Conservation (phyloP, 2,797 vertebrate genomes). For the Serranus cabrilla region DNA sequence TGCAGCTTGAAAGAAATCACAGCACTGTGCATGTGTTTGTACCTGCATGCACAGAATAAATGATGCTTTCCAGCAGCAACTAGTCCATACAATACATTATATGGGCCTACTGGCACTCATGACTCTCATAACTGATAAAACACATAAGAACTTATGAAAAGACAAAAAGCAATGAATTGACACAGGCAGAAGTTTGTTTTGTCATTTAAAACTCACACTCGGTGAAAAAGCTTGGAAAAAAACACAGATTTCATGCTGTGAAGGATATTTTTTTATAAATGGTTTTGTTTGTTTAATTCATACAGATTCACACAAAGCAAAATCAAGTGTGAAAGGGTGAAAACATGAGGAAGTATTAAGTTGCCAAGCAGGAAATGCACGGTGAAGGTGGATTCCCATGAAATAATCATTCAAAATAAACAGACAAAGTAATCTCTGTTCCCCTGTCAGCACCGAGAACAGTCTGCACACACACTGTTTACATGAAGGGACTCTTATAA, state of each 20-base stretch:
- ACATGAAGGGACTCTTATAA: neutral
- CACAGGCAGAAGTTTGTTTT: no score
- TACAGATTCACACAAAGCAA: neutral
- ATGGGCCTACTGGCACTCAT: no score
- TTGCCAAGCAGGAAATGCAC: neutral
- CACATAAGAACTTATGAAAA: no score
- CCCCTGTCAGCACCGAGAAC: neutral
- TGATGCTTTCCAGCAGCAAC: no score
- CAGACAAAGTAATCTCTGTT: neutral
- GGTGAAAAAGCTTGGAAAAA: neutral
- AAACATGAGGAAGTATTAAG: neutral
- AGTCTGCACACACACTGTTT: neutral
- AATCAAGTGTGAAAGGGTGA: neutral
- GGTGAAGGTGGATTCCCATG: neutral
- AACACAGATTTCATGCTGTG: neutral
- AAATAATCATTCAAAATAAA: neutral
- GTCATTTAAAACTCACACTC: no score
- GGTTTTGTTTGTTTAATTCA: neutral
- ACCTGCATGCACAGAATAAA: no score
- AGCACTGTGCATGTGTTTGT: no score
- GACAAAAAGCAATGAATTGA: no score
- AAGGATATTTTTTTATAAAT: neutral
- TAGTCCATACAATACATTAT: no score
- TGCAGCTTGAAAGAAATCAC: no score
- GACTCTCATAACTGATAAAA: no score